A percentile compares a stretch with the other conserved stretches of the same genome.
Conservation (phyloP, 2,113 vertebrate genomes). For the Acrocephalus arundinaceus region DNA sequence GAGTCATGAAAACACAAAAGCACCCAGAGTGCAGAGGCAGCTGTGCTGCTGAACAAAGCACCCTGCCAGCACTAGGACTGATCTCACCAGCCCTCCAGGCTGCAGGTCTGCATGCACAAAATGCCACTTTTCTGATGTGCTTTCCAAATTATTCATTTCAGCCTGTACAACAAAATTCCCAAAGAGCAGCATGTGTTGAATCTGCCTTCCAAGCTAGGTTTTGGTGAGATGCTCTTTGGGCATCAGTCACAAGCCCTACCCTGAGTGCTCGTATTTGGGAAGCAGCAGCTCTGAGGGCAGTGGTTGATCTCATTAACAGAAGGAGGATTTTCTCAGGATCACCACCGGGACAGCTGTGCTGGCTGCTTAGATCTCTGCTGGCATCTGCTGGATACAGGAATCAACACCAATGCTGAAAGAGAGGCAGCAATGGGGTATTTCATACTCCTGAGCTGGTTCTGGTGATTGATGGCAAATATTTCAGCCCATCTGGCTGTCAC, state of each 20-base stretch:
- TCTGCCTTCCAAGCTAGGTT: background rate
- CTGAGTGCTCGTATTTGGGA: background rate
- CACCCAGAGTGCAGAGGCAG: background rate
- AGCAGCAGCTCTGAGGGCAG: background rate
- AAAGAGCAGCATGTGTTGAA: background rate
- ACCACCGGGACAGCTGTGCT: background rate
- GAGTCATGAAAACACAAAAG: background rate
- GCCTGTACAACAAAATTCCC: background rate
- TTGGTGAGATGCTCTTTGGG: background rate
- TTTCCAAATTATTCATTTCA: background rate
- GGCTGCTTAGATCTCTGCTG: constrained; percentile 9
- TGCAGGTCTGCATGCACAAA: background rate
- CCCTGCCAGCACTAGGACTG: background rate
- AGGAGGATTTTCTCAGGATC: background rate
- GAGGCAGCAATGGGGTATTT: background rate
- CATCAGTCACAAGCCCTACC: background rate
- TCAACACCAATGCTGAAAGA: background rate
- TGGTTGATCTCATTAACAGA: background rate
- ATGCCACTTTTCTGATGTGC: background rate
- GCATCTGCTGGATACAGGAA: background rate
- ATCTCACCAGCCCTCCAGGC: background rate
- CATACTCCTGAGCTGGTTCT: accelerated
- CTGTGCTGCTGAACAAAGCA: background rate
- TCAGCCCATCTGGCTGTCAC: background rate
- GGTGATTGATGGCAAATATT: background rate